These are phyloP conservation scores for Trissolcus brochymenae DNA, from an alignment of 2,888 invertebrate genomes.

Conservation along the genomic window DNA sequence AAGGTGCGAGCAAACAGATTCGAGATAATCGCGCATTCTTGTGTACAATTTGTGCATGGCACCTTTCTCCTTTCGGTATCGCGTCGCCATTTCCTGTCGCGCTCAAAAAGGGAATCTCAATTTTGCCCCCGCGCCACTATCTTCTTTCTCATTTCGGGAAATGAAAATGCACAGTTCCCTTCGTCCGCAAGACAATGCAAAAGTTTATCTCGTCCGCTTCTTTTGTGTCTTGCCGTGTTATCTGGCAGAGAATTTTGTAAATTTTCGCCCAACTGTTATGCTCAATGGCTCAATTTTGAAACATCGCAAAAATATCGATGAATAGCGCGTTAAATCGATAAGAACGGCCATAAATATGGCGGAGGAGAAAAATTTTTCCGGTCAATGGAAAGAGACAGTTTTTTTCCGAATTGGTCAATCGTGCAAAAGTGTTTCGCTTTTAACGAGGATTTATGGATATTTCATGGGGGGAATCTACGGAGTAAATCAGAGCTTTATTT, in stretches of 20 bases:
- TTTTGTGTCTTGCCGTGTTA: slow-evolving; percentile 26
- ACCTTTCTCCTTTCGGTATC: slow-evolving; percentile 52
- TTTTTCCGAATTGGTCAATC: slow-evolving; percentile 15
- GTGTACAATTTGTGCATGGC: slow-evolving; percentile 49
- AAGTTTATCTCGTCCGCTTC: slow-evolving; percentile 12
- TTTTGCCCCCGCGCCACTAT: too few species aligned
- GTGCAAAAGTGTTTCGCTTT: slow-evolving; percentile 25
- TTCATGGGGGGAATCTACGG: slow-evolving; percentile 24
- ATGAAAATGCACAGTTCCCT: slow-evolving; percentile 37
- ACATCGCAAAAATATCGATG: slow-evolving; percentile 1
- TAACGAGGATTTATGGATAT: slow-evolving; percentile 38
- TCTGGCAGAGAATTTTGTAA: slow-evolving; percentile 34
- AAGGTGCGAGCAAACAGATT: slow-evolving; percentile 44
- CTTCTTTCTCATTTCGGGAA: not conserved
- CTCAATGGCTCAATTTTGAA: slow-evolving; percentile 41
- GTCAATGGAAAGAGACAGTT: slow-evolving; percentile 25
- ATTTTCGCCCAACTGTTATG: slow-evolving; percentile 28
- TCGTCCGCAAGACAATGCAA: slow-evolving; percentile 40
- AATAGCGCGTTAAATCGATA: slow-evolving; percentile 19
- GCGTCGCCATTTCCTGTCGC: slow-evolving; percentile 45
- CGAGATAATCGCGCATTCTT: slow-evolving; percentile 46
- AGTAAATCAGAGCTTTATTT: slow-evolving; percentile 34
- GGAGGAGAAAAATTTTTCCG: not conserved
- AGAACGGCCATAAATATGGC: slow-evolving; percentile 28
- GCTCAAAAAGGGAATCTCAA: not conserved